Percentiles rank a stretch among this genome's conserved stretches.
Conservation (phyloP, 2,797 vertebrate species). For the Acanthurus leucopareius region DNA sequence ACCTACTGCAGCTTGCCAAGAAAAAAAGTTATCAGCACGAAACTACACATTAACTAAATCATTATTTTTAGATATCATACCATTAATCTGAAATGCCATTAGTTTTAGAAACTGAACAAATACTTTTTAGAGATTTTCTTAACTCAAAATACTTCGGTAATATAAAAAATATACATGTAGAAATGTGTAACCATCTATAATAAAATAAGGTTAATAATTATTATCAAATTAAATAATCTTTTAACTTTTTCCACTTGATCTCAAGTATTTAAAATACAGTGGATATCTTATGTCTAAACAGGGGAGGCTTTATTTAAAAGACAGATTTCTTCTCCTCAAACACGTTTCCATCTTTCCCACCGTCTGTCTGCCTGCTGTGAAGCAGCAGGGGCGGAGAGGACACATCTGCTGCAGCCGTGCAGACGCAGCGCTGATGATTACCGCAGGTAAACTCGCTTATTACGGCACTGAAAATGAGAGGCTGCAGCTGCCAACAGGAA, state of each 20-base stretch:
- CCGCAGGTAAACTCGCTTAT: slow-evolving; percentile 75
- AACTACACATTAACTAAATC: neutral
- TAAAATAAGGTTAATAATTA: too few species aligned
- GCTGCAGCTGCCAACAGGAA: slow-evolving; percentile 55
- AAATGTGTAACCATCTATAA: too few species aligned
- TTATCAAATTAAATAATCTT: too few species aligned
- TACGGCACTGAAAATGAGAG: slow-evolving; percentile 70
- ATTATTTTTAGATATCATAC: too few species aligned
- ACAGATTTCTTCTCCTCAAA: slow-evolving; percentile 39
- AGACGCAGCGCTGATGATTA: slow-evolving; percentile 69
- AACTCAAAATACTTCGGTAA: too few species aligned
- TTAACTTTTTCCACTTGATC: neutral
- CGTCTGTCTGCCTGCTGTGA: slow-evolving; percentile 45
- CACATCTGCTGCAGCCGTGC: slow-evolving; percentile 70
- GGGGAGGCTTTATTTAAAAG: slow-evolving; percentile 13
- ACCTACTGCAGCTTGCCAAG: too few species aligned
- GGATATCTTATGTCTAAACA: neutral
- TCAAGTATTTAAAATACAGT: slow-evolving; percentile 1
- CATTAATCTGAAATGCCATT: too few species aligned
- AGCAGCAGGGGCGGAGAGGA: slow-evolving; percentile 39
- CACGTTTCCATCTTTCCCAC: slow-evolving; percentile 59
- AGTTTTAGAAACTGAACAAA: too few species aligned
- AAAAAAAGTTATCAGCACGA: neutral
- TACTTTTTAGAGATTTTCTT: too few species aligned
- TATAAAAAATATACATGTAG: too few species aligned